These are phyloP conservation scores for Pangasianodon hypophthalmus DNA, from an alignment of 2,113 vertebrate species.

Conservation along the genomic window DNA sequence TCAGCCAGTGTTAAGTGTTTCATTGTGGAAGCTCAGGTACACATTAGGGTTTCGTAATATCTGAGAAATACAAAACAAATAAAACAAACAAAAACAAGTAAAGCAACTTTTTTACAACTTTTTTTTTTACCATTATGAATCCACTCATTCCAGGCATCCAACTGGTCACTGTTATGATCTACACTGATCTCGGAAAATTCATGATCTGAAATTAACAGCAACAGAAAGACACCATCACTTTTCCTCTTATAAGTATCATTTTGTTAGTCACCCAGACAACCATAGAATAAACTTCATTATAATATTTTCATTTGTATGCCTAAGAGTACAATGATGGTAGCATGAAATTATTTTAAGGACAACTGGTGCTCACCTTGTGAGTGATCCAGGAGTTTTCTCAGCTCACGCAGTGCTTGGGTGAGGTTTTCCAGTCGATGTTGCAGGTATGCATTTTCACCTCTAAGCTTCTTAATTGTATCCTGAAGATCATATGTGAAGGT, in stretches of 20 bases:
- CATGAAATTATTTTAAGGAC: not conserved
- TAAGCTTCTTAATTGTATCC: conserved; percentile 70
- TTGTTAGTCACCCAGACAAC: not conserved
- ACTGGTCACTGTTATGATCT: conserved; percentile 54
- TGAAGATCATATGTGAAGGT: conserved; percentile 67
- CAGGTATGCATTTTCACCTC: conserved; percentile 68
- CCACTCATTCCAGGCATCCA: conserved; percentile 67
- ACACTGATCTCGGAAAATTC: conserved; percentile 50
- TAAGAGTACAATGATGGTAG: not conserved
- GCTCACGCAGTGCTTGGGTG: conserved; percentile 62
- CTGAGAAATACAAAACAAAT: not conserved
- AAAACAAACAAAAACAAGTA: too few relatives aligned
- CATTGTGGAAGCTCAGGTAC: not conserved
- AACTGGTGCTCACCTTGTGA: conserved; percentile 59
- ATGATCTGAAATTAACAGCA: conserved; percentile 19
- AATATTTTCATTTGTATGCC: not conserved
- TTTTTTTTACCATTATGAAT: conserved; percentile 61
- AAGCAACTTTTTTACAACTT: too few relatives aligned
- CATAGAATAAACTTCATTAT: not conserved
- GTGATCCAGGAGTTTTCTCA: conserved; percentile 65
- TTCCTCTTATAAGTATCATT: not conserved
- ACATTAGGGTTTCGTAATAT: not conserved
- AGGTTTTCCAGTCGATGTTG: conserved; percentile 69
- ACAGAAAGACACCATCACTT: not conserved
- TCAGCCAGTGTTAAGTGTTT: not conserved